A percentile compares a stretch with the other conserved stretches of the same genome.
These are phyloP conservation scores for Ophiothrix spiculata DNA, from an alignment of 35 echinoderm and acorn worm genomes.

Conservation along the genomic window DNA sequence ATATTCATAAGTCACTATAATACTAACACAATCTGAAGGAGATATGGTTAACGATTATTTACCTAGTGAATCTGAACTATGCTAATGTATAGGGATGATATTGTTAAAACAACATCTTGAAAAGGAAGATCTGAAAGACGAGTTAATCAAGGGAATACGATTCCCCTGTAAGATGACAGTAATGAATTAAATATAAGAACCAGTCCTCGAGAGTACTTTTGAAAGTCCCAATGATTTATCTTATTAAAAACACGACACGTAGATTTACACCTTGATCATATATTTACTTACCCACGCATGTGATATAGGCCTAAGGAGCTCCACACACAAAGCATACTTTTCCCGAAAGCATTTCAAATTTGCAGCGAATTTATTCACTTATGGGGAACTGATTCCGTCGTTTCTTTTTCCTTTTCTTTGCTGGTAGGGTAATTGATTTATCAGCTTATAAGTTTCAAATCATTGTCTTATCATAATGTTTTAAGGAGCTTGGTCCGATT, in stretches of 20 bases:
- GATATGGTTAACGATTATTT: neutral
- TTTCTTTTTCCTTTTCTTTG: no score
- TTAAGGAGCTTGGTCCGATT: no score
- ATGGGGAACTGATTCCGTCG: neutral
- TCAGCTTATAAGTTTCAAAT: no score
- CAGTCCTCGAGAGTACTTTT: neutral
- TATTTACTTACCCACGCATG: neutral
- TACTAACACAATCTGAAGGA: neutral
- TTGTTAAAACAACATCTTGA: neutral
- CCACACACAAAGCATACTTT: neutral
- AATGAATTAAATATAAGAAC: neutral
- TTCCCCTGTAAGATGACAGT: neutral
- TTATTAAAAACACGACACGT: neutral
- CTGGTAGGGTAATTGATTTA: no score
- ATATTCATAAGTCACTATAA: no score
- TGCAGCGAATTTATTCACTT: neutral
- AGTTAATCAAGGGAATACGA: neutral
- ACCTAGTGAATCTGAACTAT: neutral
- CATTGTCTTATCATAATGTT: no score
- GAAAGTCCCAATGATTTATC: neutral
- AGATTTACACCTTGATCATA: neutral
- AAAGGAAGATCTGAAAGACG: no score
- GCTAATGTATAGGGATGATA: neutral
- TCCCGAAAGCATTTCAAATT: slow-evolving; percentile 7
- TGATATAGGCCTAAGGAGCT: slow-evolving; percentile 6